Evolutionary conservation across 2,888 invertebrate genomes (phyloP).

Genomic region (Conchocele bisecta): DNA sequence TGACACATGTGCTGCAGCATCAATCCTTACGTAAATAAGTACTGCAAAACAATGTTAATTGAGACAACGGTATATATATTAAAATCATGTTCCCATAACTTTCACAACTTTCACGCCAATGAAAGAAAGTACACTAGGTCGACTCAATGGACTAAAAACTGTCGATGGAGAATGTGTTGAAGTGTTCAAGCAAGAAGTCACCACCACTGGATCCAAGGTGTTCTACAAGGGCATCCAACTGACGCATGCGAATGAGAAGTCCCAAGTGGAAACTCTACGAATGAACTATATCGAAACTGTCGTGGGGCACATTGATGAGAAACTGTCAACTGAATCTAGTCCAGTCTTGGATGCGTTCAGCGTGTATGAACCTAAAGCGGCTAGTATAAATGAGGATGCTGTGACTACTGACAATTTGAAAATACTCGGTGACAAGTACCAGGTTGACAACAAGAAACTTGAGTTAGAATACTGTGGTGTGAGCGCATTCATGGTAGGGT

Average conservation of each 20-base stretch:
- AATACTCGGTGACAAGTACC: too few relatives aligned
- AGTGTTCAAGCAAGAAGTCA: not conserved
- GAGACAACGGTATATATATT: too few relatives aligned
- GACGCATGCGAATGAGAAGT: constrained; percentile 4
- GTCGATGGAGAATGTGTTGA: not conserved
- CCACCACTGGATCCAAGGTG: not conserved
- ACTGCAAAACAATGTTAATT: too few relatives aligned
- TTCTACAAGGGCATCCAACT: not conserved
- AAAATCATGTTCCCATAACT: too few relatives aligned
- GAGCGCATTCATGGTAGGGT: not conserved
- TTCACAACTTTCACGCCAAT: constrained; percentile 6
- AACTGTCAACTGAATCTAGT: not conserved
- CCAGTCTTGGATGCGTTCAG: constrained; percentile 4
- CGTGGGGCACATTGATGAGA: constrained; percentile 2
- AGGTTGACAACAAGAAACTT: too few relatives aligned
- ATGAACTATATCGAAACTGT: constrained; percentile 2
- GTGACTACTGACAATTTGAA: too few relatives aligned
- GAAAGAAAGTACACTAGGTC: constrained; percentile 3
- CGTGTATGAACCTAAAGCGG: not conserved
- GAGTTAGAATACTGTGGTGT: constrained; percentile 4
- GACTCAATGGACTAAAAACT: not conserved
- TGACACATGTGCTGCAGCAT: too few relatives aligned
- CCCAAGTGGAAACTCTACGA: not conserved
- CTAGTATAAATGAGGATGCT: too few relatives aligned
- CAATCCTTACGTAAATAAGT: too few relatives aligned